These are phyloP conservation scores for Meriones psammophilus DNA, from an alignment of 2,797 vertebrate species.

Conservation along the genomic window DNA sequence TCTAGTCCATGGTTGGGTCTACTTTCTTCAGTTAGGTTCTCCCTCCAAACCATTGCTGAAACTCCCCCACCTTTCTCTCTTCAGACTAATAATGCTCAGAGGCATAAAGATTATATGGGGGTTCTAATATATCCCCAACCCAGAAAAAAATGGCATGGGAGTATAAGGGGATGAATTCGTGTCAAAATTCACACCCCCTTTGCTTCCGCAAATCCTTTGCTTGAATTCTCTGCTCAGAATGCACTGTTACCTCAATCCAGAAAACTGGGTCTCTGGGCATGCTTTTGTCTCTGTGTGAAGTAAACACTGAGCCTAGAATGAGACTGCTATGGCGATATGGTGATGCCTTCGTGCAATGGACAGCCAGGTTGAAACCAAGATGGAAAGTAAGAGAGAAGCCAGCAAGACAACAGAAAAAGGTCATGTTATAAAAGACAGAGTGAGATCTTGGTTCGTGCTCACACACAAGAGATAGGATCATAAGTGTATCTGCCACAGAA, in stretches of 20 bases:
- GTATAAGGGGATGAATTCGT: not conserved
- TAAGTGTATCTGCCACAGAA: not conserved
- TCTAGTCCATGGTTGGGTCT: not conserved
- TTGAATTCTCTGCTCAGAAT: not conserved
- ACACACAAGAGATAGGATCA: not conserved
- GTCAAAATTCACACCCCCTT: not conserved
- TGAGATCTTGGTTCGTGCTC: not conserved
- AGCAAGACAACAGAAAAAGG: not conserved
- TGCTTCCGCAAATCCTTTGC: too few relatives aligned
- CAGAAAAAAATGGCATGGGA: not conserved
- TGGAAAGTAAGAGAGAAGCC: not conserved
- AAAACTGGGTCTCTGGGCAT: not conserved
- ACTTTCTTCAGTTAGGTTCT: not conserved
- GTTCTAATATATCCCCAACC: not conserved
- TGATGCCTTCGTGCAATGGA: not conserved
- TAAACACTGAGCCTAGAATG: not conserved
- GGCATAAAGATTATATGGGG: not conserved
- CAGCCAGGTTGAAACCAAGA: not conserved
- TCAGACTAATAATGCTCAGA: not conserved
- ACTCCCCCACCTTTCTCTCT: not conserved
- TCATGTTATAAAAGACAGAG: not conserved
- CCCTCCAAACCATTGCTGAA: not conserved
- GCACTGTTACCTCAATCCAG: not conserved
- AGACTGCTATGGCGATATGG: not conserved
- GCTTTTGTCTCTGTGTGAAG: not conserved